Conservation (phyloP, 2,888 invertebrate species). For the Metalampra italica region DNA sequence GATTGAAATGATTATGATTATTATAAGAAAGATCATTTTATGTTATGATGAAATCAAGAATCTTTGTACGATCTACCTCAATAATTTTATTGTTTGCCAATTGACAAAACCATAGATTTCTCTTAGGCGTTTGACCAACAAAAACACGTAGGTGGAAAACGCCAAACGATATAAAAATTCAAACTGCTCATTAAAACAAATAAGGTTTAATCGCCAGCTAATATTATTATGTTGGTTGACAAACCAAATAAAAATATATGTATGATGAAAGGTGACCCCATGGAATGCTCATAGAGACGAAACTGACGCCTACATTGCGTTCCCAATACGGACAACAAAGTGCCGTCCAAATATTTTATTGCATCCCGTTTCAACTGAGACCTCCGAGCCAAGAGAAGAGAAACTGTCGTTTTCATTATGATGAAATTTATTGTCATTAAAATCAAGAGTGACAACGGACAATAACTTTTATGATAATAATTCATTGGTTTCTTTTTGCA, state of each 20-base stretch:
- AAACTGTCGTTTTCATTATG: too few species aligned
- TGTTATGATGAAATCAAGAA: too few species aligned
- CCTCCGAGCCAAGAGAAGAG: not conserved
- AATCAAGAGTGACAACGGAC: too few species aligned
- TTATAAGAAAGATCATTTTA: too few species aligned
- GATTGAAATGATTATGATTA: too few species aligned
- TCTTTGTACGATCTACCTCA: too few species aligned
- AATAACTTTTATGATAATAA: too few species aligned
- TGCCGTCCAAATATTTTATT: constrained; percentile 1
- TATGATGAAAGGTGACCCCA: constrained; percentile 5
- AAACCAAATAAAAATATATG: not conserved
- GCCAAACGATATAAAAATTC: not conserved
- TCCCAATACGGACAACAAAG: not conserved
- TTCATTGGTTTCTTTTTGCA: too few species aligned
- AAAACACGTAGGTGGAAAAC: constrained; percentile 2
- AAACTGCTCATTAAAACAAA: constrained; percentile 3
- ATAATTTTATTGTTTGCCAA: too few species aligned
- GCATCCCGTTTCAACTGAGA: not conserved
- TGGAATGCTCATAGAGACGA: not conserved
- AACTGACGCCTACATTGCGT: not conserved
- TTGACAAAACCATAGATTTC: too few species aligned
- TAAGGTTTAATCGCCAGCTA: constrained; percentile 7
- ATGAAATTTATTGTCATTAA: too few species aligned
- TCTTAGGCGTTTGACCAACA: not conserved
- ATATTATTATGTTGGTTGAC: not conserved